Evolutionary conservation across 2,888 invertebrate genomes (phyloP).

Genomic region (Oegoconia quadripuncta): DNA sequence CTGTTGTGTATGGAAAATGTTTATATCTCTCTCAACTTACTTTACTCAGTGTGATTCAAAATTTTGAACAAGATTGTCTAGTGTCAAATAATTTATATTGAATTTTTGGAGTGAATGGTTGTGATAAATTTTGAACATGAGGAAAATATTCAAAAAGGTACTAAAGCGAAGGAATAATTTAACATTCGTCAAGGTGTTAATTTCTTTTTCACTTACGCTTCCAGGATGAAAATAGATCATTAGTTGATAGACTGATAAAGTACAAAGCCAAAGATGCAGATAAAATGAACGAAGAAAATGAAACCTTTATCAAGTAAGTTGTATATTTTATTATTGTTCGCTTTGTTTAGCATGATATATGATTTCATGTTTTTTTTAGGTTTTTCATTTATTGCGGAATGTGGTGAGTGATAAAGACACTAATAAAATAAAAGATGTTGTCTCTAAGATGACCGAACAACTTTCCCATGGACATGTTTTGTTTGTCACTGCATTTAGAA

Average conservation of each 20-base stretch:
- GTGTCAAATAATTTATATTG: neutral
- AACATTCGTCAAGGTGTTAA: constrained; percentile 9
- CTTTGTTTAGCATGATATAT: constrained; percentile 12
- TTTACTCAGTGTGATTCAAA: constrained; percentile 51
- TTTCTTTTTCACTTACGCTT: constrained; percentile 47
- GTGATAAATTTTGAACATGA: constrained; percentile 24
- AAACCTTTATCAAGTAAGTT: constrained; percentile 91
- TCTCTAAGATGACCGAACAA: too few relatives aligned
- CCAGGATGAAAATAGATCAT: constrained; percentile 91
- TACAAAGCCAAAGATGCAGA: constrained; percentile 97
- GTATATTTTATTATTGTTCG: constrained; percentile 12
- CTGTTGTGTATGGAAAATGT: constrained; percentile 49
- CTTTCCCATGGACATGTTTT: neutral
- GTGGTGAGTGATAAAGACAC: constrained; percentile 18
- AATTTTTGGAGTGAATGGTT: neutral
- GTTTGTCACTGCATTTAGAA: neutral
- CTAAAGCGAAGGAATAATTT: constrained; percentile 25
- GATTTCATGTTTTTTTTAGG: constrained; percentile 19
- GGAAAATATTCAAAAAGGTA: constrained; percentile 30
- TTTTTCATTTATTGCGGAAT: constrained; percentile 28
- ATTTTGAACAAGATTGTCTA: constrained; percentile 35
- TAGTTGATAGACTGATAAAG: constrained; percentile 92
- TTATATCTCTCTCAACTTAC: constrained; percentile 46
- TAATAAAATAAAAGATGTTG: constrained; percentile 4
- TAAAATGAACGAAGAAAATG: constrained; percentile 97